Percentiles rank a stretch among this genome's conserved stretches.
Conservation (phyloP, 2,888 invertebrate genomes). For the Dyspetes luteomarginatus region DNA sequence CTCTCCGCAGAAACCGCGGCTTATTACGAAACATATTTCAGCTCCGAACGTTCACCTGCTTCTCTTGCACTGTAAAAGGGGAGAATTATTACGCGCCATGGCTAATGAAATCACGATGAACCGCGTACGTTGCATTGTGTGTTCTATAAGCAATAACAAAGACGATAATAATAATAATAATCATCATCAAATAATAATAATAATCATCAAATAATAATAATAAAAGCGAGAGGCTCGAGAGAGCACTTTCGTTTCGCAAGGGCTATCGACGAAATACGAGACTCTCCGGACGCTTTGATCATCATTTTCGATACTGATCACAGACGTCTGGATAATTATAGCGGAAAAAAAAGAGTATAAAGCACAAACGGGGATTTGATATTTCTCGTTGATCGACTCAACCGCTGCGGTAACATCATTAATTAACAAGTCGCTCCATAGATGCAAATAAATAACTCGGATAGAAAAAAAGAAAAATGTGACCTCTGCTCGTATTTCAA, state of each 20-base stretch:
- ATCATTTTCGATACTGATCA: slow-evolving; percentile 31
- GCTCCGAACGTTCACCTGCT: neutral
- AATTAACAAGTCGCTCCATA: too few relatives aligned
- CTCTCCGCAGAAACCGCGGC: slow-evolving; percentile 8
- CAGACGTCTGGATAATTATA: neutral
- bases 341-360: slow-evolving; percentile 15
- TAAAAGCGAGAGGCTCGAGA: neutral
- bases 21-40: slow-evolving; percentile 22
- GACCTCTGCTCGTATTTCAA: too few relatives aligned
- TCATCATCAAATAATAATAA: neutral
- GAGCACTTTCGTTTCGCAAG: neutral
- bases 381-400: too few relatives aligned
- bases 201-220: neutral
- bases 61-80: slow-evolving; percentile 24
- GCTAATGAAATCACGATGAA: slow-evolving; percentile 33
- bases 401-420: too few relatives aligned
- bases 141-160: neutral
- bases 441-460: too few relatives aligned
- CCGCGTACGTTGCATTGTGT: slow-evolving; percentile 23
- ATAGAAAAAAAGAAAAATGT: too few relatives aligned
- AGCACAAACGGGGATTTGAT: too few relatives aligned
- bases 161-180: slow-evolving; percentile 4
- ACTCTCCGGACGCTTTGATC: neutral
- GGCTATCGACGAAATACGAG: neutral
- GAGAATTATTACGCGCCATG: slow-evolving; percentile 27